Percentiles rank a stretch among this genome's conserved stretches.
Evolutionary conservation across 2,888 invertebrate species (phyloP).

Genomic region (Thera obeliscata): DNA sequence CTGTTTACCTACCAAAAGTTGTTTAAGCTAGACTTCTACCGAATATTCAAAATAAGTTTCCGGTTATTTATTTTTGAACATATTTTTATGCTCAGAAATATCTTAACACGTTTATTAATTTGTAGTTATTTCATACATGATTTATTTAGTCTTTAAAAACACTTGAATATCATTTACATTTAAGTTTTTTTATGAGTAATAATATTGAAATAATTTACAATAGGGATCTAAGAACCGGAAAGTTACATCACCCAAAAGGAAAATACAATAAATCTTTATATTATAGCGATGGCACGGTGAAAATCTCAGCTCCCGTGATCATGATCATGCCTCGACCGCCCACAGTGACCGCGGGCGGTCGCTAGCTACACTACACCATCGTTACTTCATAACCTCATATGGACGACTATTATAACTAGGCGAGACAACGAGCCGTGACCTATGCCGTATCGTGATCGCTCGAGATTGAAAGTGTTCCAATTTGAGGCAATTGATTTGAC

Average conservation of each 20-base stretch:
- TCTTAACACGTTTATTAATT: not conserved
- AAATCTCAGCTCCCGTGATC: conserved; percentile 42
- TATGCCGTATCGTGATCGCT: conserved; percentile 50
- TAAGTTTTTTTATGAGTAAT: conserved; percentile 13
- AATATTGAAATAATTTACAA: conserved; percentile 1
- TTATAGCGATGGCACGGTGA: conserved; percentile 40
- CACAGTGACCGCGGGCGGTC: conserved; percentile 38
- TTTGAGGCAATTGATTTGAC: conserved; percentile 33
- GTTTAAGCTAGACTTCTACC: not conserved
- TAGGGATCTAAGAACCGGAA: conserved; percentile 9
- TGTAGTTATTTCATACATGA: not conserved
- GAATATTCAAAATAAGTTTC: not conserved
- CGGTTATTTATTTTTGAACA: not conserved
- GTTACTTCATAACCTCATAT: conserved; percentile 54
- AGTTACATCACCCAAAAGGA: conserved; percentile 22
- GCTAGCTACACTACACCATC: conserved; percentile 23
- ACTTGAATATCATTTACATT: conserved; percentile 10
- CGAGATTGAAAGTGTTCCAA: conserved; percentile 50
- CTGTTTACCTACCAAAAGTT: conserved; percentile 1
- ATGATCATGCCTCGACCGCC: conserved; percentile 39
- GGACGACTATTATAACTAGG: conserved; percentile 44
- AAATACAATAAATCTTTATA: conserved; percentile 28
- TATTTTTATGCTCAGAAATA: not conserved
- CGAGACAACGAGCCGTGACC: conserved; percentile 43
- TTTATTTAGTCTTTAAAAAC: conserved; percentile 12